Evolutionary conservation across 2,797 vertebrate species (phyloP), one percentile per base, ranked within the genome.

Genomic region (Poeciliopsis infans): DNA sequence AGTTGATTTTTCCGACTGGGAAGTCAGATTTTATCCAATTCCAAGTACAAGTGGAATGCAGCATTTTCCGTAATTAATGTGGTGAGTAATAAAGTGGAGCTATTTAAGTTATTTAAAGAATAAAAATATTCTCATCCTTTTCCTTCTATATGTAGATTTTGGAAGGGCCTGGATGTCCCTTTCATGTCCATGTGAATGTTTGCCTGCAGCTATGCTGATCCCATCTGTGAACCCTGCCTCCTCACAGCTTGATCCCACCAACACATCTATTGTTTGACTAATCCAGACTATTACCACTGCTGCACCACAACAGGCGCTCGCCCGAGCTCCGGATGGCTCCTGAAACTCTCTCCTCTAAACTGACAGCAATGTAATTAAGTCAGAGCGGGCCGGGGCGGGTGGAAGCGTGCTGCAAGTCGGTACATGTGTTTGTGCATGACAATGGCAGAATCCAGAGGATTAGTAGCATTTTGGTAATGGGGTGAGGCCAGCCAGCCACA

Each of bases 191-290:
- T 74, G 55, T 33, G 79, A 66, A 64, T 82, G 59, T 72, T 78
- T 78, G 85, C 20, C 82, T 76, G 49, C 86, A 89, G 92, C 91
- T 85, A 85, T 88, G 79, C 77, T 78, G 86, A 88, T 87, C 89
- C 90, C 90, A 94, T 93, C 90, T 94, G 94, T 90, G 92, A 91
- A 80, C 89, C 72, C 86, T 79, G 80, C 78, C 87, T 90, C 87
- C 61, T 84, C 88, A 84, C 93, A 91, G 91, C 87, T 88, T 91
- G 91, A 91, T 89, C 83, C 84, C 88, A 80, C 75, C 86, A 79
- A 76, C 85, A 46, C 74, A 78, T 86, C 87, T 86, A 93, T 91
- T 94, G 92, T 94, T 83, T 85, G 83, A 79, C 86, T 94, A 94
- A 94, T 95, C 93, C 91, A 79, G 43, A 83, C 89, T 87, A 89